Evolutionary conservation across 2,888 invertebrate genomes (phyloP).

Genomic region (Eudasyphora cyanicolor): DNA sequence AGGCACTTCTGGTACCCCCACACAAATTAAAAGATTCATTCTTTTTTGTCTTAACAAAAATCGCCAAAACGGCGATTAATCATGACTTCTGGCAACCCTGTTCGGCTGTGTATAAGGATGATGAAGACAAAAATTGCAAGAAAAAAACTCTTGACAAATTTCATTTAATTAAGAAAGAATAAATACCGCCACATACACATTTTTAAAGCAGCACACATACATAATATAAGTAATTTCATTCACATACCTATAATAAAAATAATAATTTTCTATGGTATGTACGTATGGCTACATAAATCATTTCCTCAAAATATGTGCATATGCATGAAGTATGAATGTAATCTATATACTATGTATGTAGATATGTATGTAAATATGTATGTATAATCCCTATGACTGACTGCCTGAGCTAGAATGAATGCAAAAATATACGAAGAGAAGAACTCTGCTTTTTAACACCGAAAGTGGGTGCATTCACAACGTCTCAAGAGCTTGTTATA

Average conservation of each 20-base stretch:
- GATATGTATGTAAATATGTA: background rate
- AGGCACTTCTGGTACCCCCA: too few relatives aligned
- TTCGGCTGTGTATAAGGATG: background rate
- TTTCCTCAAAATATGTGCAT: constrained; percentile 17
- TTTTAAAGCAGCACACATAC: background rate
- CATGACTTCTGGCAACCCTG: background rate
- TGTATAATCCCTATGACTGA: background rate
- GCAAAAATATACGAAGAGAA: constrained; percentile 26
- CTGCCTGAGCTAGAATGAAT: background rate
- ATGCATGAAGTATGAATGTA: background rate
- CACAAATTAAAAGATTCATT: too few relatives aligned
- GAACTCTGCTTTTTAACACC: constrained; percentile 57
- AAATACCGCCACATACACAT: constrained; percentile 41
- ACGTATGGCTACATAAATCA: constrained; percentile 45
- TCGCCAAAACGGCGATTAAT: too few relatives aligned
- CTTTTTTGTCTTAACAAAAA: too few relatives aligned
- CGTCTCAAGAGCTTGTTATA: constrained; percentile 79
- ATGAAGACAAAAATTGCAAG: background rate
- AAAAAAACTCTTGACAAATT: constrained; percentile 17
- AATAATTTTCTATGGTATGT: constrained; percentile 46
- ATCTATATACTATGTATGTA: background rate
- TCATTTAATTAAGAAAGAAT: constrained; percentile 24
- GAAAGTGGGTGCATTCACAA: constrained; percentile 79
- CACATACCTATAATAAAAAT: constrained; percentile 19
- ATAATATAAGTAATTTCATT: constrained; percentile 3